Evolutionary conservation across 2,113 vertebrate genomes (phyloP).

Genomic region (Manacus vitellinus): DNA sequence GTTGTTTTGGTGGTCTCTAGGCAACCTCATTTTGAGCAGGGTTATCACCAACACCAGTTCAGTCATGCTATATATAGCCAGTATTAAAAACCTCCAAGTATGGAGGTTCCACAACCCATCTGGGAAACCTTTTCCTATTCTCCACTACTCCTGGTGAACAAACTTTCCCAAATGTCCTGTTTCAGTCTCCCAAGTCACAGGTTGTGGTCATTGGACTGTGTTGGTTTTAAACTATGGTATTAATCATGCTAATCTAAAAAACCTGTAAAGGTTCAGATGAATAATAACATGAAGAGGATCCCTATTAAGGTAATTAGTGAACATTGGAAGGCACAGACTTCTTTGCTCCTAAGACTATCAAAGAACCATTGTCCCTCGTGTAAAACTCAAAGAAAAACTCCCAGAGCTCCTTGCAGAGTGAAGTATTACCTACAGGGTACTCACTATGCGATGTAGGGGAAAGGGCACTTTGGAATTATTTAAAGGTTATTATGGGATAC

Average conservation of each 20-base stretch:
- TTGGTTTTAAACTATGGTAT: not conserved
- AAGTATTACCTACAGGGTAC: not conserved
- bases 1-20: not conserved
- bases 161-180: not conserved
- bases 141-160: not conserved
- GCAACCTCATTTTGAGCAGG: not conserved
- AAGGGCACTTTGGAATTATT: not conserved
- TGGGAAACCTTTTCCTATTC: not conserved
- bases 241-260: not conserved
- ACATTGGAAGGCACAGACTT: not conserved
- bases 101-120: not conserved
- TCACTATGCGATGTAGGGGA: not conserved
- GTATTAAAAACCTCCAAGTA: not conserved
- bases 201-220: not conserved
- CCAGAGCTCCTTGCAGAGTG: not conserved
- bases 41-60: not conserved
- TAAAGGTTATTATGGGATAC: not conserved
- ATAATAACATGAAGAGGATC: not conserved
- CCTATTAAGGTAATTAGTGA: not conserved
- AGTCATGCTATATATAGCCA: not conserved
- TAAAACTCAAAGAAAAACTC: not conserved
- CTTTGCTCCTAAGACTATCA: not conserved
- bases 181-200: not conserved
- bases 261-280: not conserved
- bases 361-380: not conserved